Evolutionary conservation across 2,888 invertebrate species (phyloP), one percentile per base, ranked within the genome.

Genomic region (Pyralis farinalis): DNA sequence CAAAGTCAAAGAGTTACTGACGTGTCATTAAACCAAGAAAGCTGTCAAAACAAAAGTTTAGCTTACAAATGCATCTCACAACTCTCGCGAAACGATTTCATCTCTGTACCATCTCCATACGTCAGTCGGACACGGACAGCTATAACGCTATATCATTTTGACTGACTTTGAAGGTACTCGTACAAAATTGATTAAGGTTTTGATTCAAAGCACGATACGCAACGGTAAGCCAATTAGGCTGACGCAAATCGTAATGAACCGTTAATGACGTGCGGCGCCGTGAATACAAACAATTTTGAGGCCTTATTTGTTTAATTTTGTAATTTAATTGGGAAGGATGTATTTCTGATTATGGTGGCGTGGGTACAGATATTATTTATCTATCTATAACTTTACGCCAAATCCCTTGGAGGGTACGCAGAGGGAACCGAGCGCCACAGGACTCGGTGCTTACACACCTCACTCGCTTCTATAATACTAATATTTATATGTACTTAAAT

Each of bases 181-280:
- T 8, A 51, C 53, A 54, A 66, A 69, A 67, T 70, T 64, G 63
- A 68, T 64, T 58, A 57, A 45, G 47, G 51, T 70, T 75, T 59
- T 57, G 67, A 85, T 83, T 82, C 83, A 64, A 71, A 57, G 70
- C 85, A 84, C 82, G 80, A 51, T 63, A 62, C 48, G 56, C 67
- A 77, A 80, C 77, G 75, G 81, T 75, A 71, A 75, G 74, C 72
- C 78, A 83, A 86, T 86, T 85, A 85, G 76, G 68, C 64, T 63
- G 63, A 58, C 66, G 67, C 71, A 66, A 75, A 68, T 71, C 59
- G 72, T 81, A 83, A 83, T 82, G 78, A 78, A 83, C 85, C 77
- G 85, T 84, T 84, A 80, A 83, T 80, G 68, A 73, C 57, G 61
- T 71, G 67, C 66, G 68, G 67, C 66, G 68, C 46, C 44, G 51